These are phyloP conservation scores for Ammodramus savannarum DNA, from an alignment of 2,113 vertebrate genomes.

Conservation along the genomic window DNA sequence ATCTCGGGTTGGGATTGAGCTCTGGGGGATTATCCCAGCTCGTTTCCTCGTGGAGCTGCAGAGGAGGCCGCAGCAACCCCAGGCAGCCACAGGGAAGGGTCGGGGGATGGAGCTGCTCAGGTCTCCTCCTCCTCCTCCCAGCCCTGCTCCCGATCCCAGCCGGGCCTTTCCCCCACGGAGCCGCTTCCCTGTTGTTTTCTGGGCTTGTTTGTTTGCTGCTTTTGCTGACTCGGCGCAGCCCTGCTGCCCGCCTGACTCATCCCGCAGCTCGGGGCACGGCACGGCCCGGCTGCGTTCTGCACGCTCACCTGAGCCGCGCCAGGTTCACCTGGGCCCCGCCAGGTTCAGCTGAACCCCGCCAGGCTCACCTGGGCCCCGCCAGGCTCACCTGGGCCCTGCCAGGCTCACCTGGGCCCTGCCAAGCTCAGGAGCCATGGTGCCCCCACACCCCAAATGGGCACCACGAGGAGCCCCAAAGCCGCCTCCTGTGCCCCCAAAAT, in stretches of 20 bases:
- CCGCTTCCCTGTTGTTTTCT: not conserved
- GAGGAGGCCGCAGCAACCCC: not conserved
- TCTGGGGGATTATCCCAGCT: rapidly evolving
- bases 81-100: not conserved
- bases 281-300: not conserved
- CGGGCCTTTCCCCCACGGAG: not conserved
- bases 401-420: too few relatives aligned
- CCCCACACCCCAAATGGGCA: rapidly evolving
- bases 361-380: rapidly evolving
- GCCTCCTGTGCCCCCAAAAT: not conserved
- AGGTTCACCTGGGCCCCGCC: rapidly evolving
- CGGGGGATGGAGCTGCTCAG: not conserved
- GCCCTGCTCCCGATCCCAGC: rapidly evolving
- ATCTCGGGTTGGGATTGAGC: rapidly evolving
- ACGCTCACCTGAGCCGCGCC: rapidly evolving
- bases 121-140: not conserved
- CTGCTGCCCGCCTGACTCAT: constrained; percentile 51
- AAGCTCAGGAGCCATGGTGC: not conserved
- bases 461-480: not conserved
- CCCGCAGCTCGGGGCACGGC: not conserved
- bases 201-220: constrained; percentile 23
- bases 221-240: constrained; percentile 26
- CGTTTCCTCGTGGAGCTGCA: rapidly evolving
- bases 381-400: not conserved
- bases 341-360: not conserved